Conservation (phyloP, 2,888 invertebrate species). For the Gibbula magus region DNA sequence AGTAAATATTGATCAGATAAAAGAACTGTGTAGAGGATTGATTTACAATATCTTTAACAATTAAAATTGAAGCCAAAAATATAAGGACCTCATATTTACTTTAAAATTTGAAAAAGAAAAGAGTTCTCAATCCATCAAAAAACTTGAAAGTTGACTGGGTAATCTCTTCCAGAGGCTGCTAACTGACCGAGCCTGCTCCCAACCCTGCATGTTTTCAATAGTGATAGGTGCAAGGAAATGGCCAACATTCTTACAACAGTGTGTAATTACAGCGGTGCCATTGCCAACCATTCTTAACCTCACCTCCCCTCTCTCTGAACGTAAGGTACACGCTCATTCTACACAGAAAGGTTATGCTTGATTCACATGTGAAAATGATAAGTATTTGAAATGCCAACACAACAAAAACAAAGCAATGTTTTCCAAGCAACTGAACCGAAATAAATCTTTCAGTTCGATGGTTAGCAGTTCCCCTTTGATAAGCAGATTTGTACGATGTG, state of each 20-base stretch:
- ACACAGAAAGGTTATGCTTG: not conserved
- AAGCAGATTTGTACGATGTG: no score
- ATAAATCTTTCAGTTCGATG: no score
- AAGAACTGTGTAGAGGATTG: no score
- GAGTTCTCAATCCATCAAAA: no score
- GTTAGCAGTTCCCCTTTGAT: no score
- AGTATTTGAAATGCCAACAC: not conserved
- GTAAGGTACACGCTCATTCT: constrained; percentile 44
- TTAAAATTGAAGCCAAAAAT: no score
- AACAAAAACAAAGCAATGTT: not conserved
- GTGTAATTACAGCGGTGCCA: constrained; percentile 13
- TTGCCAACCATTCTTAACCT: not conserved
- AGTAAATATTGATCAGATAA: no score
- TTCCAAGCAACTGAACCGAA: not conserved
- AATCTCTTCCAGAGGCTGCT: no score
- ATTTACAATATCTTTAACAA: no score
- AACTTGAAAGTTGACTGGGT: no score
- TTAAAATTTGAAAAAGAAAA: no score
- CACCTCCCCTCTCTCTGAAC: constrained; percentile 73
- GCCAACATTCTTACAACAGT: constrained; percentile 3
- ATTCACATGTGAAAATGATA: constrained; percentile 15
- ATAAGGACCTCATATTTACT: no score
- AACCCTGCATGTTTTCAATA: not conserved
- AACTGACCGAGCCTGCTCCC: not conserved
- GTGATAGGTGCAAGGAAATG: not conserved